Evolutionary conservation across 2,888 invertebrate species (phyloP).

Genomic region (Empis stercorea): DNA sequence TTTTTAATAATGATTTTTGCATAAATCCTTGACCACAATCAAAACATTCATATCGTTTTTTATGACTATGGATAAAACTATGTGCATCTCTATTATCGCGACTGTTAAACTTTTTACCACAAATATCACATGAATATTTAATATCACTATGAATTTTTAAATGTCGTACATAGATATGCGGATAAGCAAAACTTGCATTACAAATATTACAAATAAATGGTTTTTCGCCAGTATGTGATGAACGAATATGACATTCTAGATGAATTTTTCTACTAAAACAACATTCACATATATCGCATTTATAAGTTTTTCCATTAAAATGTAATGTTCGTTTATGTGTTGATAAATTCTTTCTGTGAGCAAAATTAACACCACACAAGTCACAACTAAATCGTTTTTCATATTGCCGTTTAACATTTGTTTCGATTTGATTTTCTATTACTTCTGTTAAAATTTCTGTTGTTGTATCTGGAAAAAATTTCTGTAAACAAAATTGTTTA

Average conservation of each 20-base stretch:
- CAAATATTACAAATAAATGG: conserved; percentile 62
- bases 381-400: conserved; percentile 60
- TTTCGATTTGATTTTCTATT: no score
- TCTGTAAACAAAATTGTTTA: no score
- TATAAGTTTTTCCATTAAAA: conserved; percentile 59
- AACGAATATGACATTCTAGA: conserved; percentile 68
- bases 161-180: conserved; percentile 65
- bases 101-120: conserved; percentile 72
- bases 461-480: no score
- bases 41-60: conserved; percentile 74
- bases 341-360: conserved; percentile 69
- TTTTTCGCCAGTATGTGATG: conserved; percentile 70
- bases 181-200: conserved; percentile 67
- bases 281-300: conserved; percentile 57
- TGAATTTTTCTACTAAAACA: conserved; percentile 54
- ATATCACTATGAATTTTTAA: conserved; percentile 64
- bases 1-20: conserved; percentile 64
- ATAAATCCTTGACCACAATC: conserved; percentile 72
- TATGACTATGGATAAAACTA: conserved; percentile 71
- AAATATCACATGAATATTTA: conserved; percentile 63
- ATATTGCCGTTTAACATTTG: neutral
- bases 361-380: conserved; percentile 63
- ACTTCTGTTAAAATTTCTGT: no score
- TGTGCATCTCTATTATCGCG: conserved; percentile 76
- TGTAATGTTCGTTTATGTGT: conserved; percentile 70